Evolutionary conservation across 2,113 vertebrate species (phyloP).

Genomic region (Catagonus wagneri): DNA sequence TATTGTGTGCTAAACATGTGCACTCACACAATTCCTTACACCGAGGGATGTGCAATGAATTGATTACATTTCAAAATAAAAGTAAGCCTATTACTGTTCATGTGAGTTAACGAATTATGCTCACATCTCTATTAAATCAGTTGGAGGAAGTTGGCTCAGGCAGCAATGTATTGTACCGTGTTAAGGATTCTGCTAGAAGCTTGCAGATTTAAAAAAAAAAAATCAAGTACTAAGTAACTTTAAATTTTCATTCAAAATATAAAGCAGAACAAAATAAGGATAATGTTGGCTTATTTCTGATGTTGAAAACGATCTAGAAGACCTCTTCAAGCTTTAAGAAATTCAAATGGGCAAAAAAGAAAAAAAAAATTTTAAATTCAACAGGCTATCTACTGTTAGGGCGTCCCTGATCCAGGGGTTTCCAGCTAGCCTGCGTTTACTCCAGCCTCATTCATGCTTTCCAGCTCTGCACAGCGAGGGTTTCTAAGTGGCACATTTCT

Average conservation of each 20-base stretch:
- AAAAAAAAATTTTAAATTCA: not conserved
- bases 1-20: not conserved
- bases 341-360: not conserved
- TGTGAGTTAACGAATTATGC: not conserved
- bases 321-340: not conserved
- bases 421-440: not conserved
- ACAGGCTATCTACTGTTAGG: not conserved
- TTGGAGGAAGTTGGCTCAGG: not conserved
- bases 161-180: not conserved
- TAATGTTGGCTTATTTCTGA: not conserved
- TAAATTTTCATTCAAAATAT: not conserved
- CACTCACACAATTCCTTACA: not conserved
- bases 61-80: not conserved
- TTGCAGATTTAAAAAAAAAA: not conserved
- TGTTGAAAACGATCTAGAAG: not conserved
- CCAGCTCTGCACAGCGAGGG: not conserved
- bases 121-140: not conserved
- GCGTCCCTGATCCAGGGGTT: too few relatives aligned
- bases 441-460: not conserved
- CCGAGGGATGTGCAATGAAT: too few relatives aligned
- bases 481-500: not conserved
- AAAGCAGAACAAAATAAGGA: constrained; percentile 5
- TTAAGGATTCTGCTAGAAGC: not conserved
- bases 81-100: not conserved
- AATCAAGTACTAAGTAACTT: not conserved